Base-by-base conservation (phyloP, 2,888 invertebrate species). In the Eupithecia abbreviata region DNA sequence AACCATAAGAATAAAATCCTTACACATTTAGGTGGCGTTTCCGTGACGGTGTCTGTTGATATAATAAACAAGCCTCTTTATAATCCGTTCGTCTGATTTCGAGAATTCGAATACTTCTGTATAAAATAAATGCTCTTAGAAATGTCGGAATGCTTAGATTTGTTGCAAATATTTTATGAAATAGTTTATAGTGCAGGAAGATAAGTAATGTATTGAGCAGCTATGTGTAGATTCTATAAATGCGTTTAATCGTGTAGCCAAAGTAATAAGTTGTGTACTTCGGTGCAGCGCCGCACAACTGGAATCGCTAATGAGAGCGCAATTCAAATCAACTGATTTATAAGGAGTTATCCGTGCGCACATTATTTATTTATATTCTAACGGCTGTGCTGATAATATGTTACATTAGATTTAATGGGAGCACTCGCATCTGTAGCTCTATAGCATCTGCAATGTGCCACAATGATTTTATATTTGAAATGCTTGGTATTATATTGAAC, bases 281-380 rank as follows among this genome's bases (percentile, higher is more conserved):
- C 90, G 88, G 87, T 84, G 83, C 89, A 87, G 86, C 87, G 89
- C 88, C 86, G 89, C 89, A 88, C 90, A 87, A 86, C 88, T 89
- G 86, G 94, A 92, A 93, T 94, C 89, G 82, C 91, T 93, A 94
- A 94, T 94, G 93, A 93, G 92, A 89, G 88, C 87, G 93, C 92
- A 92, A 93, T 93, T 93, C 92, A 93, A 94, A 94, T 93, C 92
- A 90, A 90, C 91, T 90, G 92, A 93, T 94, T 93, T 94, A 94
- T 94, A 93, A 90, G 93, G 93, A 92, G 90, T 90, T 93, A 92
- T 93, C 86, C 87, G 86, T 89, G 86, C 88, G 89, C 87, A 89
- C 90, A 88, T 89, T 91, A 92, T 93, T 91, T 93, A 92, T 86
- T 85, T 93, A 90, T 90, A 90, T 91, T 91, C 90, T 90, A 91